Evolutionary conservation across 2,888 invertebrate species (phyloP), one percentile per base, ranked within the genome.

Genomic region (Rotaria magnacalcarata): DNA sequence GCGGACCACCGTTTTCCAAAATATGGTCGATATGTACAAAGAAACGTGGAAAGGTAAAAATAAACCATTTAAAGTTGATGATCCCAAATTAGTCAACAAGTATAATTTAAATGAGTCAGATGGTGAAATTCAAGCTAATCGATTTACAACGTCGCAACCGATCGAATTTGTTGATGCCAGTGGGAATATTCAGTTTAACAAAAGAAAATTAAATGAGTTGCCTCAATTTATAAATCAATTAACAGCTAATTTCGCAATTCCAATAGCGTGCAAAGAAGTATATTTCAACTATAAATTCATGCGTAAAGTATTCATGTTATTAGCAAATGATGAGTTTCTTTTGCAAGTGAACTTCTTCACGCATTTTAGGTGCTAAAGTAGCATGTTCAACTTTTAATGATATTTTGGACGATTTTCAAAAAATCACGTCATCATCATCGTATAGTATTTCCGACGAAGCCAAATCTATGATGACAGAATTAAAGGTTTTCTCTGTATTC

Each of bases 31-130:
- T 56, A 74, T 85, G 50, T 86, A 84, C 27, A 86, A 84, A n/a
- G 86, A 85, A 75, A 86, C 84, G n/a, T 86, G 86, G 86, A 85
- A 84, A 56, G 58, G 50, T 24, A 84, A 84, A 34, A 84, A 58
- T 27, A 86, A 86, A 52, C 86, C 86, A 21, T 84, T 67, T 1
- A 67, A 34, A 34, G 34, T 67, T 3, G 19, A 67, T 19, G 6
- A 67, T 67, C 67, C 67, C 4, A 27, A 67, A 2, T 67, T 67
- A 16, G 19, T 67, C 0, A 34, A 34, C 6, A 86, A 86, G n/a
- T 86, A 84, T 50, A 60, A 84, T 74, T 84, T 84, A 21, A 60
- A 84, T 54, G 85, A 85, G 43, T 50, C 41, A 2, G 24, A 67
- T 19, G 84, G 84, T 47, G n/a, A 86, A 41, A n/a, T 43, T 52